These are phyloP conservation scores for Nomada fabriciana DNA, from an alignment of 2,888 invertebrate genomes.

Conservation along the genomic window DNA sequence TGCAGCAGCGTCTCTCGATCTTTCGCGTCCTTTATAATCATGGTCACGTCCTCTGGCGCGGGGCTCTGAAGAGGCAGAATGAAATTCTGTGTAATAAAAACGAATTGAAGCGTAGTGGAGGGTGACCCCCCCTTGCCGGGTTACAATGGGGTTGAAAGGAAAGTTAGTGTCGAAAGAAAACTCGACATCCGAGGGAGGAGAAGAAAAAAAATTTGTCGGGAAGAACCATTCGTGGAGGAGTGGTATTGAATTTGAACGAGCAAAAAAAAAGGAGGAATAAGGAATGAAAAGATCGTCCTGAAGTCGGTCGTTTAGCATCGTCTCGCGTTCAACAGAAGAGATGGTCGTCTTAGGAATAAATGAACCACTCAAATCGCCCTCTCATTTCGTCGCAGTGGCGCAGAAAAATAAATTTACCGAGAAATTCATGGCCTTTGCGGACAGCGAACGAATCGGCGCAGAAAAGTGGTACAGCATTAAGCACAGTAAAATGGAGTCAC, in stretches of 20 bases:
- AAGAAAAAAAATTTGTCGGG: background rate
- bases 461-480: constrained; percentile 12
- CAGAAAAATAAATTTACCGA: constrained; percentile 31
- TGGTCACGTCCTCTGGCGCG: constrained; percentile 85
- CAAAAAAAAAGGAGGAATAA: too few species aligned
- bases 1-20: constrained; percentile 81
- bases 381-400: background rate
- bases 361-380: background rate
- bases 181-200: background rate
- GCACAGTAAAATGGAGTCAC: constrained; percentile 36
- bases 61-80: constrained; percentile 52
- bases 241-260: background rate
- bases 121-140: background rate
- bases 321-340: background rate
- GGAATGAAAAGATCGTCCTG: background rate
- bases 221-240: background rate
- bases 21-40: constrained; percentile 84
- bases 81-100: constrained; percentile 7
- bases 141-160: constrained; percentile 17
- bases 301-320: constrained; percentile 1
- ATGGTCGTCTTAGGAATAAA: background rate
- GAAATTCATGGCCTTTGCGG: background rate
- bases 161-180: background rate
- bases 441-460: too few species aligned
- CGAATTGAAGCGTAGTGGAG: background rate